Evolutionary conservation across 1,140 invertebrate species (phyloP).

Genomic region (Mizuhopecten yessoensis): DNA sequence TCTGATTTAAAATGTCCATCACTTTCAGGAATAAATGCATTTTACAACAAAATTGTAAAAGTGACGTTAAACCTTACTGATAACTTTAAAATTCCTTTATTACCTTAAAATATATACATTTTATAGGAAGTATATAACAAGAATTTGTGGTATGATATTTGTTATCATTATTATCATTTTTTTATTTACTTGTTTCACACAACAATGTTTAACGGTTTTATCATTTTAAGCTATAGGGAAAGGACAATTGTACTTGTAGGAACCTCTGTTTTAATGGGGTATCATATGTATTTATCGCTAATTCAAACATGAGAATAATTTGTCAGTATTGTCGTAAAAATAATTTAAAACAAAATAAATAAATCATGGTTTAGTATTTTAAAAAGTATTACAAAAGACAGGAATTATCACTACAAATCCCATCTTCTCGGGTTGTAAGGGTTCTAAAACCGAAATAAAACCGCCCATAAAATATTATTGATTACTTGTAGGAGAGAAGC

Average conservation of each 20-base stretch:
- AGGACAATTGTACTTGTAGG: background rate
- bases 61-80: no score
- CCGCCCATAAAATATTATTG: slow-evolving; percentile 38
- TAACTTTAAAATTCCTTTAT: no score
- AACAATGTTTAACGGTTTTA: no score
- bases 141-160: no score
- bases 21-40: no score
- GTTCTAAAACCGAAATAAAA: slow-evolving; percentile 35
- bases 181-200: no score
- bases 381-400: slow-evolving; percentile 30
- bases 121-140: no score
- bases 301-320: slow-evolving; percentile 8
- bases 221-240: background rate
- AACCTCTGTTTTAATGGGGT: background rate
- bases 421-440: background rate
- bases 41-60: no score
- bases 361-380: slow-evolving; percentile 29
- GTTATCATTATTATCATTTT: no score
- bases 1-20: no score
- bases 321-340: slow-evolving; percentile 34
- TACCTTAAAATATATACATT: no score
- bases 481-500: slow-evolving; percentile 12
- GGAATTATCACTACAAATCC: slow-evolving; percentile 33
- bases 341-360: slow-evolving; percentile 36
- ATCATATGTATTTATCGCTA: background rate